Percentiles rank a stretch among this genome's conserved stretches.
Conservation (phyloP, 2,113 vertebrate species). For the Lasiurus borealis region DNA sequence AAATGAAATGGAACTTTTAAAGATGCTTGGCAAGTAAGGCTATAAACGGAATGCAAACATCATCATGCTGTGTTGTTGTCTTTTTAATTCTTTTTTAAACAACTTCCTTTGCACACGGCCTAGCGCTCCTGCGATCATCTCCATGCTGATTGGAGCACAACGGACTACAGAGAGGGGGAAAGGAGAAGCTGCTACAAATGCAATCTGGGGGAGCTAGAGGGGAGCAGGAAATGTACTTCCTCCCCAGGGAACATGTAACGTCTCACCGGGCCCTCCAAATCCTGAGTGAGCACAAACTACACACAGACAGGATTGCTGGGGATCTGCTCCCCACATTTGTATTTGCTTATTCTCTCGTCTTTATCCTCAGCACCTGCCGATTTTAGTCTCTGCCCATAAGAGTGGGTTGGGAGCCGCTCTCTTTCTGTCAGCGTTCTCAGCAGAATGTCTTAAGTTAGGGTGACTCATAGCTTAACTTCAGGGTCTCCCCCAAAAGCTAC, state of each 20-base stretch:
- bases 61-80: not conserved
- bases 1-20: not conserved
- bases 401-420: not conserved
- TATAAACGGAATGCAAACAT: not conserved
- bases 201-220: not conserved
- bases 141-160: not conserved
- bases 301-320: not conserved
- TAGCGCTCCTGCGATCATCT: not conserved
- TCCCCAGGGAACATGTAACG: not conserved
- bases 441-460: not conserved
- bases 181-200: not conserved
- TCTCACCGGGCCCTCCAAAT: not conserved
- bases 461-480: not conserved
- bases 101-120: not conserved
- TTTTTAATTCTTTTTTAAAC: not conserved
- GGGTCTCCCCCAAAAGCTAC: not conserved
- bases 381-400: not conserved
- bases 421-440: not conserved
- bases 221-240: not conserved
- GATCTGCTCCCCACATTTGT: rapidly evolving
- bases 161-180: not conserved
- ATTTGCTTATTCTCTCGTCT: not conserved
- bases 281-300: not conserved
- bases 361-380: not conserved
- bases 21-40: not conserved